Base-by-base conservation (phyloP, 2,888 invertebrate genomes). In the Stenchaetothrips biformis region DNA sequence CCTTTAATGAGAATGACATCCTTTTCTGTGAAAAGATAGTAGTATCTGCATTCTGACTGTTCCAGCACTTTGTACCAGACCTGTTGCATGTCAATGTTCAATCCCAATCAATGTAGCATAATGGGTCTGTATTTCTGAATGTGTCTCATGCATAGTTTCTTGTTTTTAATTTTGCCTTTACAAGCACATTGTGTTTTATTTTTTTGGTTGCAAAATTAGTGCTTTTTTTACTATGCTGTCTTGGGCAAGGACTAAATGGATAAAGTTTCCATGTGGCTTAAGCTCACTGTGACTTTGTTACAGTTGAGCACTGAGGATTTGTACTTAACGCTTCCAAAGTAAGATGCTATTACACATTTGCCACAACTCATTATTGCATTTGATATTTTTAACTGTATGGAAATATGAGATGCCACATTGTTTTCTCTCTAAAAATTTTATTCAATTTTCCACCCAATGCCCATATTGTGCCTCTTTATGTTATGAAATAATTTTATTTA, bases 151-250 rank as follows among this genome's bases (percentile, higher is more conserved):
- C 67, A 74, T 74, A 74, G 67, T 74, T 74, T 48, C 62, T 67
- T 74, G 16, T 8, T 78, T 78, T 3, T n/a, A n/a, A n/a, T n/a
- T 67, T 79, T 79, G 25, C 37, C 74, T 67, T 59, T 47, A 48
- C 27, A 18, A 80, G 77, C 74, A 80, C 77, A 62, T 67, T 27
- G 27, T 53, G 7, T 67, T 79, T 79, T 74, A 47, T 79, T 74
- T 49, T 62, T 47, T 80, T 77, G 49, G 37, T 77, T 80, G 67
- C 48, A n/a, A 18, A n/a, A 67, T 67, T 48, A 59, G 59, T 62
- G 67, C 59, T 79, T 77, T 77, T 37, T 7, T 48, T 25, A n/a
- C 37, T 37, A 37, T 4, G 4, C 37, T 37, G 37, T 77, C n/a
- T 13, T n/a, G n/a, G 25, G 25, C 21, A 53, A 53, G 59, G 49